These are phyloP conservation scores for Lynx canadensis DNA, from an alignment of 2,113 vertebrate species.

Conservation along the genomic window DNA sequence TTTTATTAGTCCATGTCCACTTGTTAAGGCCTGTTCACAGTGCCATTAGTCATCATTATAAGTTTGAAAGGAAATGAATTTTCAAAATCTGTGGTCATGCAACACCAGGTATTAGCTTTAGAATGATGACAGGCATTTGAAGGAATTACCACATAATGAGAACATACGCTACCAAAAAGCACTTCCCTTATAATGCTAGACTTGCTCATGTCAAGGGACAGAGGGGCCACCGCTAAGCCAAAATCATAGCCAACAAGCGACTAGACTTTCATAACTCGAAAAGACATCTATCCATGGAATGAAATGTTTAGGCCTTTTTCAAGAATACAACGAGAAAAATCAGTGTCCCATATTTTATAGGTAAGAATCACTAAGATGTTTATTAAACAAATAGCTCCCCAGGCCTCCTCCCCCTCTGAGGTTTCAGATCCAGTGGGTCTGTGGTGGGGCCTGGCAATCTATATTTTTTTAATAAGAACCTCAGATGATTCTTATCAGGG, in stretches of 20 bases:
- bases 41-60: slow-evolving; percentile 52
- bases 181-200: slow-evolving; percentile 5
- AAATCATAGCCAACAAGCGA: neutral
- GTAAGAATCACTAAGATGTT: neutral
- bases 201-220: neutral
- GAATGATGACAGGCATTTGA: slow-evolving; percentile 41
- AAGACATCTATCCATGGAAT: neutral
- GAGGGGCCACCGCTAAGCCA: neutral
- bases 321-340: neutral
- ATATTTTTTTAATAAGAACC: neutral
- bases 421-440: neutral
- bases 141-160: slow-evolving; percentile 49
- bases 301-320: neutral
- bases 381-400: neutral
- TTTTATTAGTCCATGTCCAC: slow-evolving; percentile 56
- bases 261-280: neutral
- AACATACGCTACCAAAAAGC: slow-evolving; percentile 46
- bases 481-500: neutral
- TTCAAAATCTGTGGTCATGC: slow-evolving; percentile 55
- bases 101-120: slow-evolving; percentile 51
- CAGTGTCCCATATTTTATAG: neutral
- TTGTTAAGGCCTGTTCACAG: slow-evolving; percentile 51
- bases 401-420: neutral
- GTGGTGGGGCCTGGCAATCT: neutral
- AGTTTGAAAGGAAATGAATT: slow-evolving; percentile 68